Conservation (phyloP, 2,888 invertebrate species). For the Peribatodes rhomboidaria region DNA sequence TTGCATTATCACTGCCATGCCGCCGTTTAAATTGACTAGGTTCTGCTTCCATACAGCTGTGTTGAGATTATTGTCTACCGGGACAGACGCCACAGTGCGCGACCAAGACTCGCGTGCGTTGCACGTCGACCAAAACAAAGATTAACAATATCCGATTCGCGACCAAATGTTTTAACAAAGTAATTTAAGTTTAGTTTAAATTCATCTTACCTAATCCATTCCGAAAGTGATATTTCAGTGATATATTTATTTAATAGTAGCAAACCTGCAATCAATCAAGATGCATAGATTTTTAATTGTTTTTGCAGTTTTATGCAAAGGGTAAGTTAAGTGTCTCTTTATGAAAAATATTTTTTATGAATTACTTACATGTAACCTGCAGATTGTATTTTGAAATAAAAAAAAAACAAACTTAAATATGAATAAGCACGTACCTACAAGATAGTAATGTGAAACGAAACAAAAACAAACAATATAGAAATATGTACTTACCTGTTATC, state of each 20-base stretch:
- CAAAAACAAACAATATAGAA: background rate
- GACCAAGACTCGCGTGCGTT: slow-evolving; percentile 37
- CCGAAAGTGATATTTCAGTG: slow-evolving; percentile 42
- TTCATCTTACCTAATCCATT: slow-evolving; percentile 21
- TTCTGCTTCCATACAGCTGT: slow-evolving; percentile 28
- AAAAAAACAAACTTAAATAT: slow-evolving; percentile 2
- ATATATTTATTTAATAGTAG: slow-evolving; percentile 36
- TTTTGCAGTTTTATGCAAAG: slow-evolving; percentile 42
- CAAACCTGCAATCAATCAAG: slow-evolving; percentile 31
- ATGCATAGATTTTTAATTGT: slow-evolving; percentile 41
- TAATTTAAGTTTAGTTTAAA: slow-evolving; percentile 29
- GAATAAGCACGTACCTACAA: background rate
- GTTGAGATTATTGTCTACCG: slow-evolving; percentile 35
- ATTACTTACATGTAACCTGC: too few species aligned
- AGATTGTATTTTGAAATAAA: too few species aligned
- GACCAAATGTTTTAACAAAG: slow-evolving; percentile 34
- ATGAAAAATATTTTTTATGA: background rate
- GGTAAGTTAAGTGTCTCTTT: slow-evolving; percentile 38
- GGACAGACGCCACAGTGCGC: slow-evolving; percentile 35
- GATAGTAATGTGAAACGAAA: background rate
- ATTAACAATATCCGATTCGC: slow-evolving; percentile 16
- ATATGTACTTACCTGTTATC: slow-evolving; percentile 6
- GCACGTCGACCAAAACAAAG: slow-evolving; percentile 37
- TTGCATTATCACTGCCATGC: slow-evolving; percentile 42
- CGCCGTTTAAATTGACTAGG: slow-evolving; percentile 40